Evolutionary conservation across 2,113 vertebrate genomes (phyloP).

Genomic region (Hippocampus comes): DNA sequence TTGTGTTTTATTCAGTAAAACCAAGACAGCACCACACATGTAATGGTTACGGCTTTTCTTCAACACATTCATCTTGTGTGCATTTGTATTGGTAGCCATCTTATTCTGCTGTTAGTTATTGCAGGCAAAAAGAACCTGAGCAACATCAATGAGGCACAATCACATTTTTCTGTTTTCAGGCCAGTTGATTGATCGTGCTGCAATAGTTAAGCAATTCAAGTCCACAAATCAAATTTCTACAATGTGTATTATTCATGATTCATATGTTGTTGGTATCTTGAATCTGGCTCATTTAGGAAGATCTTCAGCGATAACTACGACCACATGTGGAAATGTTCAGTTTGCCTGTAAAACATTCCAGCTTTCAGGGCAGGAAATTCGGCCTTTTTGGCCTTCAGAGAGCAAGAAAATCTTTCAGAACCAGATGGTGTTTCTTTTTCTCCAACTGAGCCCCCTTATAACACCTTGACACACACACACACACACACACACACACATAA

Average conservation of each 20-base stretch:
- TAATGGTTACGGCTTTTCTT: constrained; percentile 20
- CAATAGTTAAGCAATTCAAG: background rate
- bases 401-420: background rate
- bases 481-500: background rate
- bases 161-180: background rate
- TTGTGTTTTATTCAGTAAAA: constrained; percentile 58
- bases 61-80: constrained; percentile 32
- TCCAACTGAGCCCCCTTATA: constrained; percentile 16
- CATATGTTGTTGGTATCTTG: background rate
- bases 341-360: constrained; percentile 27
- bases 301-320: constrained; percentile 1
- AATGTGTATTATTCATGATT: background rate
- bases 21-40: constrained; percentile 31
- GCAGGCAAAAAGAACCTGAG: constrained; percentile 33
- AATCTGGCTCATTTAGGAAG: constrained; percentile 19
- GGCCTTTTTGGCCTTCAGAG: constrained; percentile 18
- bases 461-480: background rate
- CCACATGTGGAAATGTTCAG: constrained; percentile 11
- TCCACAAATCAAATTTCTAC: constrained; percentile 8
- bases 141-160: constrained; percentile 33
- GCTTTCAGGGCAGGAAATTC: constrained; percentile 26
- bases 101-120: constrained; percentile 43
- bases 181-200: background rate
- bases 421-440: constrained; percentile 39
- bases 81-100: constrained; percentile 19